phyloP scores from a whole-genome alignment of 2,888 invertebrate species.

The Camponotus fellah region DNA sequence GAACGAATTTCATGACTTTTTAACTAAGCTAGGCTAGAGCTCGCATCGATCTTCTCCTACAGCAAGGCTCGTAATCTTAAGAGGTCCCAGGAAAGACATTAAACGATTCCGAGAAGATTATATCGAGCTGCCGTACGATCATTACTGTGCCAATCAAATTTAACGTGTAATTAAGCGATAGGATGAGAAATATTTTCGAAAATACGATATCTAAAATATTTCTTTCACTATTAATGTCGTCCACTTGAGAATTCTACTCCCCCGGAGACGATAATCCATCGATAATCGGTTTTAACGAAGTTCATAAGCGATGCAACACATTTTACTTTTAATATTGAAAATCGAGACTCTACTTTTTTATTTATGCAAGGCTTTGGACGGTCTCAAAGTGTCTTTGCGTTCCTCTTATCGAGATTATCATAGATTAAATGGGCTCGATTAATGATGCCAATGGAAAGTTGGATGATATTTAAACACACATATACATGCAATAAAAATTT shows the following conservation, averaged over 20 bases:
- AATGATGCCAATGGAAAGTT: constrained; percentile 65
- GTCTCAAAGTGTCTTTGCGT: constrained; percentile 51
- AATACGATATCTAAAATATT: background rate
- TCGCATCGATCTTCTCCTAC: constrained; percentile 54
- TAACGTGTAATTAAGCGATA: constrained; percentile 34
- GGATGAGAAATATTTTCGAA: background rate
- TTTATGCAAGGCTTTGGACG: constrained; percentile 18
- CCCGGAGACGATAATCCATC: background rate
- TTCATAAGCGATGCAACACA: background rate
- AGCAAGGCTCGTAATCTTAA: constrained; percentile 45
- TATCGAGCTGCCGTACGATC: constrained; percentile 43
- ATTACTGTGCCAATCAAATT: constrained; percentile 49
- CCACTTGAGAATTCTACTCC: background rate
- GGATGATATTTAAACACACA: constrained; percentile 18
- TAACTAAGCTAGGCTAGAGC: constrained; percentile 50
- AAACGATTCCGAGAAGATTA: constrained; percentile 51
- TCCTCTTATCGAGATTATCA: constrained; percentile 52
- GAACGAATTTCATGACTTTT: constrained; percentile 50
- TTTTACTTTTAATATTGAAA: constrained; percentile 21
- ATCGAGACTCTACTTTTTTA: constrained; percentile 38
- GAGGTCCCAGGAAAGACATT: constrained; percentile 42
- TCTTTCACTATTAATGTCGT: background rate
- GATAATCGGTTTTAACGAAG: background rate
- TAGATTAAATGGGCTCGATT: constrained; percentile 56
- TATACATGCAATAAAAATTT: too few species aligned